Evolutionary conservation across 2,888 invertebrate genomes (phyloP).

Genomic region (Eurytoma adleriae): DNA sequence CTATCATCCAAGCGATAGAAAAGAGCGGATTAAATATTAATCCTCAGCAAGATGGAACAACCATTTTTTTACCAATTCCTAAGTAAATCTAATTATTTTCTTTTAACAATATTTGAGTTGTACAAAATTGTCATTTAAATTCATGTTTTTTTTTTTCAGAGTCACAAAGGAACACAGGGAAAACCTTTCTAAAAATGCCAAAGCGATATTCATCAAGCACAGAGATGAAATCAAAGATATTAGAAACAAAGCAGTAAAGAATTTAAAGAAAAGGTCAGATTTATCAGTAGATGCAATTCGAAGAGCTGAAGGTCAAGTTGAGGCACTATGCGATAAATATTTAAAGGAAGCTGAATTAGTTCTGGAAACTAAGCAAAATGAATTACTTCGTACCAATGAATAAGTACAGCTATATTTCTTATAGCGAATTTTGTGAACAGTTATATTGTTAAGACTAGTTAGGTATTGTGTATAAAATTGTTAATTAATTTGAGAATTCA

Average conservation of each 20-base stretch:
- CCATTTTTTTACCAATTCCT: conserved; percentile 91
- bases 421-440: background rate
- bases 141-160: conserved; percentile 70
- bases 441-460: conserved; percentile 21
- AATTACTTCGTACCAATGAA: conserved; percentile 77
- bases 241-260: conserved; percentile 85
- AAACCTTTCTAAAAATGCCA: conserved; percentile 91
- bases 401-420: background rate
- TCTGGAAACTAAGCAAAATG: conserved; percentile 84
- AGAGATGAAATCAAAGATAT: conserved; percentile 86
- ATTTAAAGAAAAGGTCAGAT: conserved; percentile 83
- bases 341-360: conserved; percentile 82
- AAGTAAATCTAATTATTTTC: conserved; percentile 79
- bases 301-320: conserved; percentile 84
- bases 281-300: conserved; percentile 84
- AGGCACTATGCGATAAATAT: conserved; percentile 83
- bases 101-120: conserved; percentile 6
- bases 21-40: conserved; percentile 93
- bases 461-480: background rate
- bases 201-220: conserved; percentile 86
- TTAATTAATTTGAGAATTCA: conserved; percentile 10
- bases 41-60: conserved; percentile 96
- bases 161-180: conserved; percentile 96
- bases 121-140: conserved; percentile 6
- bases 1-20: conserved; percentile 85